Evolutionary conservation across 2,888 invertebrate species (phyloP).

Genomic region (Athalia cordata): DNA sequence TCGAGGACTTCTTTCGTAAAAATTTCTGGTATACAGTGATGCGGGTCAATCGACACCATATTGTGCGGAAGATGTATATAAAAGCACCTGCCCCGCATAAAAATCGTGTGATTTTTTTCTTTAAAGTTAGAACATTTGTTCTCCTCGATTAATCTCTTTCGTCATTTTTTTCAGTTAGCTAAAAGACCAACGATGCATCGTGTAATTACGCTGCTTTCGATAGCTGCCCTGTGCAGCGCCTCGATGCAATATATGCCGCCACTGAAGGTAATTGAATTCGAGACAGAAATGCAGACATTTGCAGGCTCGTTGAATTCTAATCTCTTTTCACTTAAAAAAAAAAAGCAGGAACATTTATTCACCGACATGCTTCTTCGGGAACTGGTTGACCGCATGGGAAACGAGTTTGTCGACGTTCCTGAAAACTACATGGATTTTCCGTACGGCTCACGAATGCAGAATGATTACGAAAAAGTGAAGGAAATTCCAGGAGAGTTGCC

Average conservation of each 20-base stretch:
- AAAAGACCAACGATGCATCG: slow-evolving; percentile 52
- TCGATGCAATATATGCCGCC: slow-evolving; percentile 59
- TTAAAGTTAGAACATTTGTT: background rate
- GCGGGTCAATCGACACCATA: slow-evolving; percentile 2
- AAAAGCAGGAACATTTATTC: slow-evolving; percentile 78
- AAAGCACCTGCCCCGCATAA: background rate
- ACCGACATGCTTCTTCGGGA: slow-evolving; percentile 85
- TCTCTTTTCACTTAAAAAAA: background rate
- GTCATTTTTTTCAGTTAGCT: slow-evolving; percentile 12
- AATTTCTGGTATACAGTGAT: background rate
- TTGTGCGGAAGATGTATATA: background rate
- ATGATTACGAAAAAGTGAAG: slow-evolving; percentile 63
- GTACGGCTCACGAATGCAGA: slow-evolving; percentile 72
- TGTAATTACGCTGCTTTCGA: slow-evolving; percentile 54
- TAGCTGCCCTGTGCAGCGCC: slow-evolving; percentile 56
- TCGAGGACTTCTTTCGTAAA: background rate
- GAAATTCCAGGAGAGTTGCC: slow-evolving; percentile 71
- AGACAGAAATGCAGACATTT: too few relatives aligned
- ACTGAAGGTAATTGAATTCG: slow-evolving; percentile 58
- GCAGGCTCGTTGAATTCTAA: background rate
- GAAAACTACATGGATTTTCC: slow-evolving; percentile 81
- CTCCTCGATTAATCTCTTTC: background rate
- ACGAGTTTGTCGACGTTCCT: slow-evolving; percentile 81
- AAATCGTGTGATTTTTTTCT: background rate
- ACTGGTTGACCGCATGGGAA: slow-evolving; percentile 86